phyloP scores from a whole-genome alignment of 2,888 invertebrate genomes.

The Acleris laterana region DNA sequence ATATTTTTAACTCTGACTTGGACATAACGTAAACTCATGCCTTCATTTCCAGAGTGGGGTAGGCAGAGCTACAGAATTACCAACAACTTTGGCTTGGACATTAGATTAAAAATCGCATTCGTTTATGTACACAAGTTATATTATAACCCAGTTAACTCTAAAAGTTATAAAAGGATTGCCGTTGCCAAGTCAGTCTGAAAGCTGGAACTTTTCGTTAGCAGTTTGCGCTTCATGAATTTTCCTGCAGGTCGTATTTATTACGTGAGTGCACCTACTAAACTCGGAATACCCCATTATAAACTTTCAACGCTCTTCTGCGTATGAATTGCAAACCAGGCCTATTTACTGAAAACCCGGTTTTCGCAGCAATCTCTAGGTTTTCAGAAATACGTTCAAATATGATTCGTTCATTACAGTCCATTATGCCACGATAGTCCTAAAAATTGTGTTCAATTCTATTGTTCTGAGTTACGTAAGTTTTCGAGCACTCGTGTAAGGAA shows the following conservation, averaged over 20 bases:
- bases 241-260: slow-evolving; percentile 60
- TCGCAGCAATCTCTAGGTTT: neutral
- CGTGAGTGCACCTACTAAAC: slow-evolving; percentile 54
- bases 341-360: slow-evolving; percentile 15
- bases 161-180: neutral
- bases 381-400: too few relatives aligned
- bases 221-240: slow-evolving; percentile 54
- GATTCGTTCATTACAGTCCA: neutral
- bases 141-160: neutral
- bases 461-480: slow-evolving; percentile 57
- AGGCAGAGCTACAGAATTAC: too few relatives aligned
- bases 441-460: slow-evolving; percentile 52
- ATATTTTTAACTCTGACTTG: slow-evolving; percentile 14
- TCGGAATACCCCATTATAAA: slow-evolving; percentile 64
- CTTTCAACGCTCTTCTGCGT: slow-evolving; percentile 65
- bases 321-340: slow-evolving; percentile 50
- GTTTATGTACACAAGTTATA: neutral
- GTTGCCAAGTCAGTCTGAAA: slow-evolving; percentile 9
- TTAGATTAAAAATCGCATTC: neutral
- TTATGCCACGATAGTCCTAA: slow-evolving; percentile 42
- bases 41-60: too few relatives aligned
- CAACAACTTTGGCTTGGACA: neutral
- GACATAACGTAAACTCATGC: too few relatives aligned
- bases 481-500: slow-evolving; percentile 45
- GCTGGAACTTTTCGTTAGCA: slow-evolving; percentile 50